phyloP scores from a whole-genome alignment of 2,797 vertebrate genomes.

The Fistularia tabacaria region DNA sequence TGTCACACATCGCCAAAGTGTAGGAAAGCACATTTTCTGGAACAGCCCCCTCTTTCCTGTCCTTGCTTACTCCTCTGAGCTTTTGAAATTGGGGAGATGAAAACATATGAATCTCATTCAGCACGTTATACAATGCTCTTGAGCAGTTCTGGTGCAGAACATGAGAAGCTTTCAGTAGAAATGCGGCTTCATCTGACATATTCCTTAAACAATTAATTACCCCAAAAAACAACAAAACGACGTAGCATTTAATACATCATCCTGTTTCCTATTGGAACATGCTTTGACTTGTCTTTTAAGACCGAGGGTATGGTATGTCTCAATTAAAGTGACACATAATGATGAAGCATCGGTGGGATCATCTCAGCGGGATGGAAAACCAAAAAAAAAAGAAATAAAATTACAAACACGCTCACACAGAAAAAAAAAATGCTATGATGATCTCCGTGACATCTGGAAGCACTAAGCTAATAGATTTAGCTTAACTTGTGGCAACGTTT shows the following conservation, averaged over 20 bases:
- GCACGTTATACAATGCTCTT: conserved; percentile 13
- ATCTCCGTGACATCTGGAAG: conserved; percentile 64
- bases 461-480: conserved; percentile 54
- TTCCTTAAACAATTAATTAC: background rate
- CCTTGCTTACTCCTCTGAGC: conserved; percentile 20
- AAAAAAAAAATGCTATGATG: conserved; percentile 18
- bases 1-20: conserved; percentile 49
- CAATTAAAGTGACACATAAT: conserved; percentile 43
- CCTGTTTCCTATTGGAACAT: conserved; percentile 22
- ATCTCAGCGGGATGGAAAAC: conserved; percentile 25
- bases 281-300: conserved; percentile 12
- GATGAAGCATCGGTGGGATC: conserved; percentile 34
- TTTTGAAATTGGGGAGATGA: conserved; percentile 15
- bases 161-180: background rate
- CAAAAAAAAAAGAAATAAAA: conserved; percentile 12
- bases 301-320: conserved; percentile 25
- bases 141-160: conserved; percentile 3
- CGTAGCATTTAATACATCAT: conserved; percentile 34
- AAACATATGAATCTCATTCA: conserved; percentile 23
- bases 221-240: background rate
- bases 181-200: background rate
- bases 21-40: conserved; percentile 39
- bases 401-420: conserved; percentile 25
- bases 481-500: conserved; percentile 44
- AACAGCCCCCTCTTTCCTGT: conserved; percentile 35